Evolutionary conservation across 2,113 vertebrate genomes (phyloP), one percentile per base, ranked within the genome.

Genomic region (Phyllopteryx taeniolatus): DNA sequence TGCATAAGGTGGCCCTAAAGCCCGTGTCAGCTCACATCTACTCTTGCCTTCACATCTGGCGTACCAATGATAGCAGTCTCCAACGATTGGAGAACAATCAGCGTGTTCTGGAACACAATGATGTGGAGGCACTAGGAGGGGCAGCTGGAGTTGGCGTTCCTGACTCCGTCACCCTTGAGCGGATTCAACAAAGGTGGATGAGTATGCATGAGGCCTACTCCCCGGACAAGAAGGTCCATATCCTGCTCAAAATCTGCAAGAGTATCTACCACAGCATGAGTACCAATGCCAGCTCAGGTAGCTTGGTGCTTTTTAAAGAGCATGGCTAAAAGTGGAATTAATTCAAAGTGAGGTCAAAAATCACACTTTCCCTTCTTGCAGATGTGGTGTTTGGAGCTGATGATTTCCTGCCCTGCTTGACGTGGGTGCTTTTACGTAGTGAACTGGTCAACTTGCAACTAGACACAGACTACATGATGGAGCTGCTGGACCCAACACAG

Each of bases 391-490:
- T 92, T 6, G 95, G 95, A 43, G 95, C 95, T 0, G 95, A 96
- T 67, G 95, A 95, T 73, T 96, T 96, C 81, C 86, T 96, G 76
- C 96, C 96, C 0, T 95, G 94, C 14, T 84, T 96, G 82, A 96
- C 95, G 0, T 95, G 96, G 89, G 92, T 95, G 53, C 87, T 96
- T 67, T 86, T 96, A 56, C 93, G 92, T 54, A 94, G 95, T 59
- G 81, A 95, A 42, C 72, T 95, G 43, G 83, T 86, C 56, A 92
- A 92, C 47, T 88, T 96, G 22, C 94, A 95, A 83, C 59, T 95
- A 22, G 95, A 96, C 71, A 96, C 94, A 0, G 95, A 96, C 83
- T 96, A 95, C 85, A 95, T 96, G 85, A 96, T 96, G 95, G 96
- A 96, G 86, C 92, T 96, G 47, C 88, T 96, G 87, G 94, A 95